Evolutionary conservation across 64 coral and sea anemone species (phyloP).

Genomic region (Astreopora myriophthalma): DNA sequence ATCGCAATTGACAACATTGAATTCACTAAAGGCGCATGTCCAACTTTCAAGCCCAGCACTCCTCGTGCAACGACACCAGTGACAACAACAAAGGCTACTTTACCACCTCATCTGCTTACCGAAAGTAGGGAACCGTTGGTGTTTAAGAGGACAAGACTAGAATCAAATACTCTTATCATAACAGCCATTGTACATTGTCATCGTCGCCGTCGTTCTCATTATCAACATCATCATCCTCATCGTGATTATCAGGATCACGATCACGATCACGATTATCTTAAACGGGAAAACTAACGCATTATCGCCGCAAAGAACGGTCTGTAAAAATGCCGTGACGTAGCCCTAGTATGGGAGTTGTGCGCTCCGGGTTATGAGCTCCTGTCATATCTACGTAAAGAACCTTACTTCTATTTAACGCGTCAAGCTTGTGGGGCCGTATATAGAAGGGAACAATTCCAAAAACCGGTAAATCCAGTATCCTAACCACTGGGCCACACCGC

Average conservation of each 20-base stretch:
- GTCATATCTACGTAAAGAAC: too few relatives aligned
- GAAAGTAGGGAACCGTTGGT: background rate
- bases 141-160: too few relatives aligned
- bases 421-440: too few relatives aligned
- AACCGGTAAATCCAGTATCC: too few relatives aligned
- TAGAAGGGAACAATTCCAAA: too few relatives aligned
- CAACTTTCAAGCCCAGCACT: background rate
- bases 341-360: too few relatives aligned
- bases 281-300: background rate
- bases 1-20: slow-evolving; percentile 81
- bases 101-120: background rate
- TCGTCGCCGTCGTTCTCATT: background rate
- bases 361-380: too few relatives aligned
- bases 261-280: background rate
- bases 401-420: too few relatives aligned
- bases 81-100: background rate
- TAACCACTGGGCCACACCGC: too few relatives aligned
- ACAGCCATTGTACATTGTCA: background rate
- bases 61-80: background rate
- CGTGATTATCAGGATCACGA: background rate
- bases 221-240: background rate
- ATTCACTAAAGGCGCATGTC: slow-evolving; percentile 75
- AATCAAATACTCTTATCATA: background rate
- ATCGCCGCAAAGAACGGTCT: background rate
- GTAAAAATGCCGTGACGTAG: too few relatives aligned